A percentile compares a stretch with the other conserved stretches of the same genome.
Conservation (phyloP, 1,140 invertebrate genomes). For the Drosophila tropicalis region DNA sequence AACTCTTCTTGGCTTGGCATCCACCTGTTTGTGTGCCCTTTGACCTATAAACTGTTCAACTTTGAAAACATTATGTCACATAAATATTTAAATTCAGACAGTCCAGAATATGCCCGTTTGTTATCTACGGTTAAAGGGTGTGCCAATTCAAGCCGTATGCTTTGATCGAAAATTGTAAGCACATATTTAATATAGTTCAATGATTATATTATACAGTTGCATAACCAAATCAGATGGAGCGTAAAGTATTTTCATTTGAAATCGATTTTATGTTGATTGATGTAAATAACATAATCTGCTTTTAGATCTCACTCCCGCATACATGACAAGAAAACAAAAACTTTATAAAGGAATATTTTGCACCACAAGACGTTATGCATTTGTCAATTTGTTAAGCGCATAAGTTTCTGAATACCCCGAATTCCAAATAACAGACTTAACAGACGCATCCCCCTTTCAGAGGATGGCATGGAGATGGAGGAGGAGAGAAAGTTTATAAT, state of each 20-base stretch:
- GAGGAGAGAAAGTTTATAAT: slow-evolving; percentile 74
- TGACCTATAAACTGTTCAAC: too few relatives aligned
- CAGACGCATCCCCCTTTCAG: too few relatives aligned
- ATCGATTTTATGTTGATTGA: slow-evolving; percentile 9
- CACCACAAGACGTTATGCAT: slow-evolving; percentile 42
- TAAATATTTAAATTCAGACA: too few relatives aligned
- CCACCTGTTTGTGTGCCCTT: too few relatives aligned
- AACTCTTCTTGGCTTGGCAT: too few relatives aligned
- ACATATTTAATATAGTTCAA: not conserved
- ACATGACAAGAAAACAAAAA: not conserved
- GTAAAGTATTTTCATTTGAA: not conserved
- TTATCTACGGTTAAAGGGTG: too few relatives aligned
- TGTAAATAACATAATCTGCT: slow-evolving; percentile 8
- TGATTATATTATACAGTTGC: not conserved
- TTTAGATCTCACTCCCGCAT: not conserved
- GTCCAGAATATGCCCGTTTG: too few relatives aligned
- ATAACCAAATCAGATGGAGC: not conserved
- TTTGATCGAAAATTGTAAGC: not conserved
- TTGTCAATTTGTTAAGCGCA: slow-evolving; percentile 62
- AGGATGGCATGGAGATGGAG: too few relatives aligned
- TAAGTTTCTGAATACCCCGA: slow-evolving; percentile 53
- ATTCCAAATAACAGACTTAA: too few relatives aligned
- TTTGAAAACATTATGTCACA: too few relatives aligned
- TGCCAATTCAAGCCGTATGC: not conserved
- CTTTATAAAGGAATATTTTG: slow-evolving; percentile 29